Percentiles rank a stretch among this genome's conserved stretches.
phyloP scores from a whole-genome alignment of 2,797 vertebrate genomes.

The Lepus oiostolus region DNA sequence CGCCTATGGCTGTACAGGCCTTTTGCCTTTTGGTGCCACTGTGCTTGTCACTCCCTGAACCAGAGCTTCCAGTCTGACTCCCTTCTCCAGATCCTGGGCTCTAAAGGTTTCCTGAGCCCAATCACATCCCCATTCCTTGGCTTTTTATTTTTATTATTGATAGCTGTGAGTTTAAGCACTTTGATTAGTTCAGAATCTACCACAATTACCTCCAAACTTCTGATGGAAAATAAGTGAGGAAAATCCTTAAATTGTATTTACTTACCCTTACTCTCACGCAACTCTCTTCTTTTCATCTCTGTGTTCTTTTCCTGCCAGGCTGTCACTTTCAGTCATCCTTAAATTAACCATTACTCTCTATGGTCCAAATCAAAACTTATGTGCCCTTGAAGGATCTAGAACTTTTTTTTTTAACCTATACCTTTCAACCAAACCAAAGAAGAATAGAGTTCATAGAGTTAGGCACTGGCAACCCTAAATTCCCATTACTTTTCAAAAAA shows the following conservation, averaged over 20 bases:
- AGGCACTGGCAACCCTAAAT: no score
- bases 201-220: neutral
- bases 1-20: no score
- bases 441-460: no score
- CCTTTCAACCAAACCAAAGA: no score
- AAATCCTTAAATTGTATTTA: neutral
- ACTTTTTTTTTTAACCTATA: neutral
- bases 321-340: neutral
- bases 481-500: no score
- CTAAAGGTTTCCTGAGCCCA: neutral
- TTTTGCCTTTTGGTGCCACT: neutral
- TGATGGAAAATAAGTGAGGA: neutral
- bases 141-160: neutral
- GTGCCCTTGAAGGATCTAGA: neutral
- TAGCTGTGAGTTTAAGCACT: no score
- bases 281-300: neutral
- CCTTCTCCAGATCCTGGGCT: neutral
- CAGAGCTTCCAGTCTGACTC: neutral
- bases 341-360: neutral
- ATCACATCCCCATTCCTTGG: neutral
- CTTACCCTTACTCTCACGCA: neutral
- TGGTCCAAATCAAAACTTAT: neutral
- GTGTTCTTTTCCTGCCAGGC: neutral
- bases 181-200: neutral
- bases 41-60: neutral